Conservation (phyloP, 1,140 invertebrate species). For the Hyles euphorbiae region DNA sequence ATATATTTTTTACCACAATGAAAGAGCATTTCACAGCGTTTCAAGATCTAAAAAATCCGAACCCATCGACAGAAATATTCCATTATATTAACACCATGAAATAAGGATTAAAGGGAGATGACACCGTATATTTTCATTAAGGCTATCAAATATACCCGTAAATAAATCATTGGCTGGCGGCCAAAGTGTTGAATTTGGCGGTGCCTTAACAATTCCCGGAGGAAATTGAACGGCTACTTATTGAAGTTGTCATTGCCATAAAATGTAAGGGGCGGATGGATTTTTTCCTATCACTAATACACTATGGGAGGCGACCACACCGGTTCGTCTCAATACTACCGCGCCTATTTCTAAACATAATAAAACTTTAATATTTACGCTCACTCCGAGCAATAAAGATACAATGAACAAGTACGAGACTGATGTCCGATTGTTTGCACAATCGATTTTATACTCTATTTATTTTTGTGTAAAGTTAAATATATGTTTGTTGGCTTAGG, state of each 20-base stretch:
- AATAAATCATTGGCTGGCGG: conserved; percentile 52
- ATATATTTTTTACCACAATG: no score
- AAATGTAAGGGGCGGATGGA: conserved; percentile 52
- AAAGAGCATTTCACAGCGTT: no score
- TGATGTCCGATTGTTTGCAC: conserved; percentile 40
- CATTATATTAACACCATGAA: conserved; percentile 34
- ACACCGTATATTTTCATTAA: conserved; percentile 47
- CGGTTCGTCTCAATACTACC: conserved; percentile 37
- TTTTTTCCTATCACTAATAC: conserved; percentile 42
- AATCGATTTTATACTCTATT: conserved; percentile 30
- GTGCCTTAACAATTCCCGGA: conserved; percentile 47
- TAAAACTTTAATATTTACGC: conserved; percentile 68
- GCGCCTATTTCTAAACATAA: conserved; percentile 66
- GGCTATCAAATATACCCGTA: conserved; percentile 42
- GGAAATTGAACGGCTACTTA: conserved; percentile 41
- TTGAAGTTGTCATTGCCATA: conserved; percentile 50
- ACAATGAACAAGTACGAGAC: conserved; percentile 60
- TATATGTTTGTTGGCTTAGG: conserved; percentile 14
- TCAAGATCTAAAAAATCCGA: not conserved
- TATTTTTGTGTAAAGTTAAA: conserved; percentile 3
- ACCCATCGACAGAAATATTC: conserved; percentile 10
- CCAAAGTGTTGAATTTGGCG: conserved; percentile 59
- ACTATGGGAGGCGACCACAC: conserved; percentile 67
- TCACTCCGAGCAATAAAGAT: conserved; percentile 62
- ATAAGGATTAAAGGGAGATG: conserved; percentile 57